Percentiles rank a stretch among this genome's conserved stretches.
These are phyloP conservation scores for Drosophila ercepeae DNA, from an alignment of 1,140 invertebrate species.

Conservation along the genomic window DNA sequence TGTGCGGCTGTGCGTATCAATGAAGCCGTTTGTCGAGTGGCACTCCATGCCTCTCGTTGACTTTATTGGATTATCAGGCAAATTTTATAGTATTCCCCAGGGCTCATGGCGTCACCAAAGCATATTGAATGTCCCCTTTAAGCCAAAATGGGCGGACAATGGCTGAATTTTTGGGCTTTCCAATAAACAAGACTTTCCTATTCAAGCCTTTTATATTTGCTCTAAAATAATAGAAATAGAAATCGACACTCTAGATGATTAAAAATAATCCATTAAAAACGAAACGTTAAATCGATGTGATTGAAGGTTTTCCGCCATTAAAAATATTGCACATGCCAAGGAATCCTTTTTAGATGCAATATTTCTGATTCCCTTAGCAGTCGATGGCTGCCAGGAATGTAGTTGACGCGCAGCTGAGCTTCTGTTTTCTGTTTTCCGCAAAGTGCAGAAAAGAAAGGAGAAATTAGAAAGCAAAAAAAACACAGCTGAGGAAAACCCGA, in stretches of 20 bases:
- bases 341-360: constrained; percentile 2
- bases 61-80: constrained; percentile 77
- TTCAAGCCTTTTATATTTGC: background rate
- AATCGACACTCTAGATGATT: background rate
- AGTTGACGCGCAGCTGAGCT: constrained; percentile 51
- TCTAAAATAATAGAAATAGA: background rate
- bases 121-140: constrained; percentile 53
- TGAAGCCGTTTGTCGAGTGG: constrained; percentile 72
- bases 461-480: constrained; percentile 40
- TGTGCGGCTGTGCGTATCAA: constrained; percentile 59
- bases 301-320: constrained; percentile 23
- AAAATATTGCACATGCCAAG: constrained; percentile 38
- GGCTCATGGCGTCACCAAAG: background rate
- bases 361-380: constrained; percentile 34
- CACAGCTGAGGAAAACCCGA: too few relatives aligned
- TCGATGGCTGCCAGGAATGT: constrained; percentile 31
- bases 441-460: constrained; percentile 3
- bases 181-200: background rate
- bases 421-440: constrained; percentile 3
- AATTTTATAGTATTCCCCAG: constrained; percentile 64
- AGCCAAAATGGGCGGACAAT: constrained; percentile 46
- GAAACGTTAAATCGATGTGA: constrained; percentile 8
- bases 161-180: constrained; percentile 17
- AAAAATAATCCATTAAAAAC: background rate
- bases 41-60: constrained; percentile 54